Base-by-base conservation (phyloP, 2,797 vertebrate genomes). In the Phoebastria nigripes region DNA sequence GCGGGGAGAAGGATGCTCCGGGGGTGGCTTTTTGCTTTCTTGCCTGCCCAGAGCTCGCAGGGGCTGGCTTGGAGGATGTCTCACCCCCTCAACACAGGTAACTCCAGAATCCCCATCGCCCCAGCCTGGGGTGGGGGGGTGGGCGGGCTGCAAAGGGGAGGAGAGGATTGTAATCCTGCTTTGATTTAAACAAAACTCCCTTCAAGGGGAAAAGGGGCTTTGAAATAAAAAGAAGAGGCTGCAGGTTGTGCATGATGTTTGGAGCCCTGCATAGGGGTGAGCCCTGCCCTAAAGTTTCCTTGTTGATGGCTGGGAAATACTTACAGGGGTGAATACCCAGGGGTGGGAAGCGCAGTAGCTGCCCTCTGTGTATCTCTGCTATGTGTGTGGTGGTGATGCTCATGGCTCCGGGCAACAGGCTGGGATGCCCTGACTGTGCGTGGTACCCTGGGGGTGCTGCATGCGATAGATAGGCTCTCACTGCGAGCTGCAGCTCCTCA, bases 81-180 rank as follows among this genome's bases (percentile, higher is more conserved):
- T 95, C 91, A 90, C 95, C 80, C 77, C 70, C 49, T 80, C 65
- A 44, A 88, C 94, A 90, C 79, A 97, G 96, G 96, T 96, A 95
- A 96, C 16, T n/a, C 39, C 13, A 63, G 46, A 81, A 79, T 4
- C 65, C 46, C 11, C 66, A 8, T 5, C 2, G 6, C 37, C 39
- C n/a, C 33, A 19, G 24, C 31, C 37, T 7, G 20, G 19, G 37
- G 19, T 7, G 18, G 44, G 1, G 25, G 8, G 17, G 25, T 35
- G 42, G 37, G 37, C 9, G 3, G 22, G 67, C n/a, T 74, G 41
- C 29, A 8, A 29, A 72, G 28, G 51, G 65, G 20, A 37, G 72
- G 44, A 37, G 33, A 31, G 71, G 17, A 22, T 17, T 22, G 54
- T 33, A 2, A 59, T 12, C 13, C 31, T 41, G 22, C 35, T 84